These are phyloP conservation scores for Philereme vetulata DNA, from an alignment of 2,888 invertebrate genomes.

Conservation along the genomic window DNA sequence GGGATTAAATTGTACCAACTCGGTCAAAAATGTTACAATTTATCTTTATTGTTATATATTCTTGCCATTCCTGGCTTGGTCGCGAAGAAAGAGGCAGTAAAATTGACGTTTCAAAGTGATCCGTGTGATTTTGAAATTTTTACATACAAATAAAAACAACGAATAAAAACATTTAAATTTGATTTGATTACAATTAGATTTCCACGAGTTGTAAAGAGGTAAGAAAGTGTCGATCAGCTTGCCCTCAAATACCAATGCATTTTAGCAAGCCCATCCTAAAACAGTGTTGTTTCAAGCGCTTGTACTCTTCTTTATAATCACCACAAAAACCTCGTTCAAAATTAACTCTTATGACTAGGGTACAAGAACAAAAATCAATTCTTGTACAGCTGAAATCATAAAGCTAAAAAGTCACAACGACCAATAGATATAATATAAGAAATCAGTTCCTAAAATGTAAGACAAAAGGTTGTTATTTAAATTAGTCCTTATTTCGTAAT, in stretches of 20 bases:
- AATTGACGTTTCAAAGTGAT: too few relatives aligned
- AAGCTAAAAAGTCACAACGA: neutral
- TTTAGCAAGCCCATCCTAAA: conserved; percentile 29
- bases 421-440: neutral
- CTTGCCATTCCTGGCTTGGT: too few relatives aligned
- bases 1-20: too few relatives aligned
- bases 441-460: neutral
- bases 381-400: neutral
- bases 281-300: conserved; percentile 21
- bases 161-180: too few relatives aligned
- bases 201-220: neutral
- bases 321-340: neutral
- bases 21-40: too few relatives aligned
- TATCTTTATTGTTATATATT: too few relatives aligned
- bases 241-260: conserved; percentile 14
- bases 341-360: neutral
- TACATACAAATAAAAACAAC: too few relatives aligned
- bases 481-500: conserved; percentile 1
- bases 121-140: too few relatives aligned
- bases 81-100: too few relatives aligned
- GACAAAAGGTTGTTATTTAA: neutral
- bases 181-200: too few relatives aligned
- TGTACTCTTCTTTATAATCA: neutral
- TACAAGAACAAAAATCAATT: conserved; percentile 1
- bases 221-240: neutral